Evolutionary conservation across 2,797 vertebrate species (phyloP), one percentile per base, ranked within the genome.

Genomic region (Sebastes steindachneri): DNA sequence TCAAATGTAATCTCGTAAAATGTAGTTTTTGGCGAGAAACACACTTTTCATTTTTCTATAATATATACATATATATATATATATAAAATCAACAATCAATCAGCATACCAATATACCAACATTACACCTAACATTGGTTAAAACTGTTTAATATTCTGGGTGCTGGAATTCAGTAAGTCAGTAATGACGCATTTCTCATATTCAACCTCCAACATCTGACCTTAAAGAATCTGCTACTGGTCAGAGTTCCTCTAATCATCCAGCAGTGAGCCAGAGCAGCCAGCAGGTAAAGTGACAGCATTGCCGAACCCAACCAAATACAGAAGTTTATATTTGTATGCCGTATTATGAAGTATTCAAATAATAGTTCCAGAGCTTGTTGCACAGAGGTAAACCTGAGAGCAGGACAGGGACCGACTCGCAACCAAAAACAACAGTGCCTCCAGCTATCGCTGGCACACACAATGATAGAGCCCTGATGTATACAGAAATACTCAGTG

Each of bases 331-430:
- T 12, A 26, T 84, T 54, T 60, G 45, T 14, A 57, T 59, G 17
- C 63, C 33, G 63, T 68, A 6, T 63, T 66, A 59, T 58, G 2
- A 31, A 51, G 14, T 37, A 76, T 60, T 79, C 19, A 79, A 68
- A 83, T 58, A 71, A 45, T 48, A 25, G 37, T 69, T 63, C 11
- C 10, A 19, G 45, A 58, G 58, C 28, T 58, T 51, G 73, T 54
- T 77, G 41, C 70, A 54, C 53, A 55, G 68, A 68, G 29, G 51
- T 64, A 60, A 75, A 78, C 8, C 70, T 75, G 21, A 77, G 37
- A 80, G 48, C 33, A 51, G 69, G 54, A 68, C 37, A 48, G 25
- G 2, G 31, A 12, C 14, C 5, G 10, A 77, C 33, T 60, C n/a
- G 0, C 57, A 77, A 26, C 55, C 37, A 63, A 11, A 71, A 82